These are phyloP conservation scores for Anguilla obscura DNA, from an alignment of 2,797 vertebrate genomes.

Conservation along the genomic window DNA sequence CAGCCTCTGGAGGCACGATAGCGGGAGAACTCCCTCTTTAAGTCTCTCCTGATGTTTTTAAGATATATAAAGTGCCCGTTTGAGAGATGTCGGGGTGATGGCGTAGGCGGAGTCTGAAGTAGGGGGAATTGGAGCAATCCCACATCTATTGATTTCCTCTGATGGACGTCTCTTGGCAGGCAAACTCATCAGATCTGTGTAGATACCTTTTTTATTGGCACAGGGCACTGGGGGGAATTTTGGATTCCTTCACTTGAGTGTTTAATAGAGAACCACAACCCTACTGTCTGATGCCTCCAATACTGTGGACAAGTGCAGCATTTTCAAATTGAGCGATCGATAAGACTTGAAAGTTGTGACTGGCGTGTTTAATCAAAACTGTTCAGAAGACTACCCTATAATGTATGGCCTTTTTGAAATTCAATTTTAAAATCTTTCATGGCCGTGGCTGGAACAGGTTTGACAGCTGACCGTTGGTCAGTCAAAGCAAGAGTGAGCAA, in stretches of 20 bases:
- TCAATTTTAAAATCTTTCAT: slow-evolving; percentile 7
- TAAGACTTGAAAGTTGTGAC: background rate
- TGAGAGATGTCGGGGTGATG: background rate
- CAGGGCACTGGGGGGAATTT: background rate
- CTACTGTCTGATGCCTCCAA: background rate
- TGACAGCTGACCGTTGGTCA: background rate
- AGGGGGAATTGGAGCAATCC: background rate
- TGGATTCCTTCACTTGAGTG: background rate
- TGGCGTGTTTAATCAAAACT: background rate
- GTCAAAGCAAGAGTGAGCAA: background rate
- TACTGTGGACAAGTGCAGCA: background rate
- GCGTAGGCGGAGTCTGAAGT: background rate
- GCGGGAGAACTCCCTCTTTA: background rate
- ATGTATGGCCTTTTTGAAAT: background rate
- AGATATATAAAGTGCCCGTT: slow-evolving; percentile 1
- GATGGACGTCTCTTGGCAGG: background rate
- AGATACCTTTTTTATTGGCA: slow-evolving; percentile 2
- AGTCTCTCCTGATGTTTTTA: background rate
- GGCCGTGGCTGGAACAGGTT: background rate
- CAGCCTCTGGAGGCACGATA: background rate
- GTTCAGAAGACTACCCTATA: background rate
- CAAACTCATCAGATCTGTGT: background rate
- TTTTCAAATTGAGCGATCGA: background rate
- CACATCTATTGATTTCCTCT: background rate
- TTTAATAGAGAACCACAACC: background rate